A percentile compares a stretch with the other conserved stretches of the same genome.
Conservation (phyloP, 2,797 vertebrate genomes). For the Sebastiscus tertius region DNA sequence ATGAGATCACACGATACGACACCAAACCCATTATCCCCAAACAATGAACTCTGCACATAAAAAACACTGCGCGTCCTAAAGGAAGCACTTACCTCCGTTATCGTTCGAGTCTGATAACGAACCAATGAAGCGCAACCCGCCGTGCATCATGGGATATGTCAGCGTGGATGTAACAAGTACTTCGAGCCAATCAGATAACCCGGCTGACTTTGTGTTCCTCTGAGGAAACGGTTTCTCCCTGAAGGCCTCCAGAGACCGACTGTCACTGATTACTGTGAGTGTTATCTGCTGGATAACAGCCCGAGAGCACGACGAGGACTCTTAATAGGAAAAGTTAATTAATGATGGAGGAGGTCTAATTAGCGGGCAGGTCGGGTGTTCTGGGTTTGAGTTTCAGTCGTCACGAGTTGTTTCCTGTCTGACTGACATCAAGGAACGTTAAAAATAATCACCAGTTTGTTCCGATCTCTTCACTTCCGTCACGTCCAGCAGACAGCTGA, state of each 20-base stretch:
- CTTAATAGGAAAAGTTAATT: slow-evolving; percentile 60
- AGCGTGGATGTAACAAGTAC: not conserved
- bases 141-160: slow-evolving; percentile 24
- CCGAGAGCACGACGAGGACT: slow-evolving; percentile 1
- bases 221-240: slow-evolving; percentile 1
- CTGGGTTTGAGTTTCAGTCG: not conserved
- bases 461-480: not conserved
- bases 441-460: not conserved
- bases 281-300: slow-evolving; percentile 37
- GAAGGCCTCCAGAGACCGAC: not conserved
- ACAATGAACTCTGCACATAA: not conserved
- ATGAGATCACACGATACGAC: not conserved
- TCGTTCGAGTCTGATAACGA: not conserved
- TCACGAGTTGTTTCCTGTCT: not conserved
- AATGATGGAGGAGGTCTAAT: slow-evolving; percentile 50
- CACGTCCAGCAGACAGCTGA: not conserved
- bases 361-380: slow-evolving; percentile 3
- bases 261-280: not conserved
- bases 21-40: not conserved
- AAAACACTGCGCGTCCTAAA: not conserved
- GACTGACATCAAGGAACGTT: not conserved
- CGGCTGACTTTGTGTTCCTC: not conserved
- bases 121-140: not conserved
- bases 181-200: slow-evolving; percentile 29
- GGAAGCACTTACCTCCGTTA: not conserved